Conservation (phyloP, 2,888 invertebrate species). For the Sphaerophoria taeniata region DNA sequence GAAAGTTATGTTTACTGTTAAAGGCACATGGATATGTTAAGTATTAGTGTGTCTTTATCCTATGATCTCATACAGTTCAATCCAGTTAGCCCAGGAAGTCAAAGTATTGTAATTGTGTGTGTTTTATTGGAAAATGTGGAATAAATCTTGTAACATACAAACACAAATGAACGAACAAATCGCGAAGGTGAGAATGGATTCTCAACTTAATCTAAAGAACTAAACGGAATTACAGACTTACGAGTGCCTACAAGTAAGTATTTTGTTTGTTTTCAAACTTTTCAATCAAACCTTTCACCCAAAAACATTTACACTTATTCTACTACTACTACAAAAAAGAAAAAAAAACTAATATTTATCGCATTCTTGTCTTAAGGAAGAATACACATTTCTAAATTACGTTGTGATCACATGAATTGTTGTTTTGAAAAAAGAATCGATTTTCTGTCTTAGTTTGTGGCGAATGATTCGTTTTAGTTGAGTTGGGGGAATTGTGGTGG, state of each 20-base stretch:
- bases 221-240: conserved; percentile 39
- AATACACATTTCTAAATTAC: conserved; percentile 54
- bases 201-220: conserved; percentile 36
- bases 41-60: conserved; percentile 43
- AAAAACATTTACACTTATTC: conserved; percentile 56
- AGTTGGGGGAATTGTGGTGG: conserved; percentile 29
- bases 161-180: too few species aligned
- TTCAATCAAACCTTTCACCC: conserved; percentile 61
- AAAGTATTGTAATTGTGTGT: neutral
- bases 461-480: conserved; percentile 49
- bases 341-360: neutral
- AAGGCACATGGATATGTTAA: conserved; percentile 66
- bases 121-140: conserved; percentile 5
- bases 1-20: conserved; percentile 50
- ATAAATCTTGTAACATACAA: neutral
- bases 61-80: conserved; percentile 49
- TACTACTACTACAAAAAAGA: neutral
- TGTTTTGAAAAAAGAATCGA: conserved; percentile 50
- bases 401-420: conserved; percentile 73
- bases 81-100: conserved; percentile 49
- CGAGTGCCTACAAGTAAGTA: conserved; percentile 16
- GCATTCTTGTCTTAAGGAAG: conserved; percentile 53
- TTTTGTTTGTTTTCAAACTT: conserved; percentile 9
- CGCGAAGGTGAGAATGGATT: too few species aligned
- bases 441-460: conserved; percentile 67